Base-by-base conservation (phyloP, 2,113 vertebrate genomes). In the Colinus virginianus region DNA sequence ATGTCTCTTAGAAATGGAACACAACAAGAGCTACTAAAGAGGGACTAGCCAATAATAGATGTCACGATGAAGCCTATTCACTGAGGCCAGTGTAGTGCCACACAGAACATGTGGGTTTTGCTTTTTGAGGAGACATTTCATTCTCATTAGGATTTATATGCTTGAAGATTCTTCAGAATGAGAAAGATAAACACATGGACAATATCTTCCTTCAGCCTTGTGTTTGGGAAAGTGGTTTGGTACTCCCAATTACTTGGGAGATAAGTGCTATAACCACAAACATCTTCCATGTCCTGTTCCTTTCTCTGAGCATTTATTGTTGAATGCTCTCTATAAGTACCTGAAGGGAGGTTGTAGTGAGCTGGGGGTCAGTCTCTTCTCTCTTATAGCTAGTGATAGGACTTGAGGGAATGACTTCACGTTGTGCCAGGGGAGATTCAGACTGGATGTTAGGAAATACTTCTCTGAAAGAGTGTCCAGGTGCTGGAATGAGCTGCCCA, bases 1-100 rank as follows among this genome's bases (percentile, higher is more conserved):
- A 28, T 11, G 55, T 48, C 30, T 38, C 13, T 78, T 69, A 17
- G 26, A 7, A 77, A 46, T 14, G 34, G 55, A 34, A n/a, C 36
- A 49, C 18, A 66, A 55, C n/a, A 79, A 79, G 12, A 0, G 0
- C 22, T 46, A n/a, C 16, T 49, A 48, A n/a, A 51, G n/a, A 61
- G n/a, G 9, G 28, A 9, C 28, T 84, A 36, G 15, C 8, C 43
- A 48, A 2, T 53, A 78, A 56, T 26, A 89, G 68, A 83, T 13
- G 46, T 49, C 40, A 43, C 53, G 21, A 13, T 56, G 72, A 71
- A 71, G 19, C 3, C 1, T 51, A 56, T 26, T 11, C 58, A 8
- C 55, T 76, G 43, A 82, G 61, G n/a, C 9, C 23, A 78, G 21
- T 11, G 5, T 1, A 46, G 8, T 51, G 28, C n/a, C n/a, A 11